Evolutionary conservation across 2,797 vertebrate genomes (phyloP).

Genomic region (Trachurus trachurus): DNA sequence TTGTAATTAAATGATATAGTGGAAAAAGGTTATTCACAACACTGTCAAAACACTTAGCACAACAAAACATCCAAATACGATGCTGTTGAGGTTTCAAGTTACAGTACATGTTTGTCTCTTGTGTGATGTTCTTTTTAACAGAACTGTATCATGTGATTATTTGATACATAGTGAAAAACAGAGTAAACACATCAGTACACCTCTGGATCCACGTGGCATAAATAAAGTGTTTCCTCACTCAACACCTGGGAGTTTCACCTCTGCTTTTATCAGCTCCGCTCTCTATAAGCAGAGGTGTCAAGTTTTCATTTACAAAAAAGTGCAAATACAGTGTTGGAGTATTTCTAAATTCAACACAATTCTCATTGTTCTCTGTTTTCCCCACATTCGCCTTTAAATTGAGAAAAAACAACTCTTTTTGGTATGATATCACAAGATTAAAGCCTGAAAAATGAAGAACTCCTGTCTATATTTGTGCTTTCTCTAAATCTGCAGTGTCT

Average conservation of each 20-base stretch:
- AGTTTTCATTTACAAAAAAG: constrained; percentile 5
- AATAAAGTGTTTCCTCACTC: constrained; percentile 1
- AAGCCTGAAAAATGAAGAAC: background rate
- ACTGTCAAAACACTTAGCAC: no score
- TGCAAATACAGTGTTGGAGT: background rate
- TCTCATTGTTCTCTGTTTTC: constrained; percentile 30
- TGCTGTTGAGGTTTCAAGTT: no score
- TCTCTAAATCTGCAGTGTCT: background rate
- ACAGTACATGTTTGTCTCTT: no score
- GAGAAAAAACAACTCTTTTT: background rate
- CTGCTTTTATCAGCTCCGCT: constrained; percentile 13
- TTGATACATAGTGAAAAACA: background rate
- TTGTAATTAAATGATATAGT: no score
- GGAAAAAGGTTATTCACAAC: no score
- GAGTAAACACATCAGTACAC: background rate
- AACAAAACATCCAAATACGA: no score
- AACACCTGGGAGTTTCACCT: constrained; percentile 2
- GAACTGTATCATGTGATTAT: background rate
- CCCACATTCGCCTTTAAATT: constrained; percentile 11
- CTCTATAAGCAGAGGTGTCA: constrained; percentile 21
- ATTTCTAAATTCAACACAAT: constrained; percentile 16
- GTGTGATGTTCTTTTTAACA: background rate
- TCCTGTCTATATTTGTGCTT: background rate
- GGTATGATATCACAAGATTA: constrained; percentile 14
- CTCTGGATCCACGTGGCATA: background rate